Evolutionary conservation across 2,797 vertebrate species (phyloP).

Genomic region (Pachyuromys duprasi): DNA sequence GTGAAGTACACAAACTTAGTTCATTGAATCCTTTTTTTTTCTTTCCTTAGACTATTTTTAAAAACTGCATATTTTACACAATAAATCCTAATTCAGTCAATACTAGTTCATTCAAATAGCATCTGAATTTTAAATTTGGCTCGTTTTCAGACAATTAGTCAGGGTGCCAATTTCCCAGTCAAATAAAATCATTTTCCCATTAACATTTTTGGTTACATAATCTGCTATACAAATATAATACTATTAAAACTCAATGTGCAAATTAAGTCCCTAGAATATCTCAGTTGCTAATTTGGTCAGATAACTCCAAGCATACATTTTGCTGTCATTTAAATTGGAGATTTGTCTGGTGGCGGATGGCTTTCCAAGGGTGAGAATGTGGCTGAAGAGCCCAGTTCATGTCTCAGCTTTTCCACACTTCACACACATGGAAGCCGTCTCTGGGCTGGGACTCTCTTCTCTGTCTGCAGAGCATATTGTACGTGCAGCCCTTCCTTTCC

Average conservation of each 20-base stretch:
- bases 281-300: constrained; percentile 83
- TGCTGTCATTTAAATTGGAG: constrained; percentile 82
- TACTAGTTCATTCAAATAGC: constrained; percentile 83
- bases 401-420: constrained; percentile 82
- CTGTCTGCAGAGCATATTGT: constrained; percentile 83
- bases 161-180: constrained; percentile 83
- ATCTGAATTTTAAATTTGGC: constrained; percentile 84
- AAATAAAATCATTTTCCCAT: constrained; percentile 84
- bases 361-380: constrained; percentile 82
- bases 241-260: constrained; percentile 83
- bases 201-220: constrained; percentile 85
- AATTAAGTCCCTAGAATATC: constrained; percentile 83
- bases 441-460: constrained; percentile 80
- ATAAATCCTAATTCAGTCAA: constrained; percentile 83
- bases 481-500: constrained; percentile 80
- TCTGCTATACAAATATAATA: constrained; percentile 83
- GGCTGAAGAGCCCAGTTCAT: constrained; percentile 80
- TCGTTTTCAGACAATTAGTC: constrained; percentile 84
- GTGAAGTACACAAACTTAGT: constrained; percentile 63
- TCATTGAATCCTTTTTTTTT: constrained; percentile 72
- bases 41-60: constrained; percentile 75
- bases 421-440: constrained; percentile 78
- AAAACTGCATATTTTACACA: constrained; percentile 80
- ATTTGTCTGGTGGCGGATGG: constrained; percentile 81
- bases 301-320: constrained; percentile 83